phyloP scores from a whole-genome alignment of 30 jellyfish, hydroid and myxozoan species.

The Chrysaora quinquecirrha region DNA sequence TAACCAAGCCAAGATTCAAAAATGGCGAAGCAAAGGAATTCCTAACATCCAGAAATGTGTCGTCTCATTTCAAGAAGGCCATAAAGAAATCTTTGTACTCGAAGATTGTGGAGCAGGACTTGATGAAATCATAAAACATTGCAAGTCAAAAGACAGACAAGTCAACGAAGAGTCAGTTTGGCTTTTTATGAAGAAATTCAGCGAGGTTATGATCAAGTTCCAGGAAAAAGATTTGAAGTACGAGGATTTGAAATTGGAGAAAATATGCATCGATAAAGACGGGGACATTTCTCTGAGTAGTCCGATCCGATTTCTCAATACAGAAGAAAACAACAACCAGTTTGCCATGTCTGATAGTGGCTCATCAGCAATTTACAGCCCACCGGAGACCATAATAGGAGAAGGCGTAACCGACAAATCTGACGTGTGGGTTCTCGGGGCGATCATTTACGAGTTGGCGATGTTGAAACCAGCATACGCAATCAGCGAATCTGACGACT shows the following conservation, averaged over 20 bases:
- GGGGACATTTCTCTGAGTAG: slow-evolving; percentile 48
- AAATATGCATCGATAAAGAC: slow-evolving; percentile 27
- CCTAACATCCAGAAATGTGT: slow-evolving; percentile 48
- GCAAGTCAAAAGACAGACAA: slow-evolving; percentile 15
- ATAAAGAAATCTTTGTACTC: slow-evolving; percentile 43
- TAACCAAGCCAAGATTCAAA: slow-evolving; percentile 8
- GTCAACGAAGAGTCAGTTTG: slow-evolving; percentile 51
- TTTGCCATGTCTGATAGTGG: slow-evolving; percentile 68
- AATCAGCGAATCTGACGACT: slow-evolving; percentile 24
- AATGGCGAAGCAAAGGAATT: slow-evolving; percentile 42
- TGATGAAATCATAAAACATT: background rate
- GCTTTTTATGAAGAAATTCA: slow-evolving; percentile 37
- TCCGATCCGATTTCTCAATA: slow-evolving; percentile 34
- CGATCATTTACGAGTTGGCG: slow-evolving; percentile 60
- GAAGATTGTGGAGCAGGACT: slow-evolving; percentile 21
- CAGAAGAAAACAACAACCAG: slow-evolving; percentile 40
- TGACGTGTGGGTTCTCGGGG: slow-evolving; percentile 56
- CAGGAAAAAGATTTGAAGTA: slow-evolving; percentile 33
- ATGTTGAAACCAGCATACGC: slow-evolving; percentile 65
- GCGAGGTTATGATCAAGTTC: slow-evolving; percentile 11
- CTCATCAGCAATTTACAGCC: slow-evolving; percentile 54
- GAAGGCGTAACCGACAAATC: slow-evolving; percentile 51
- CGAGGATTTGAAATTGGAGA: slow-evolving; percentile 32
- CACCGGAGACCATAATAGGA: slow-evolving; percentile 73
- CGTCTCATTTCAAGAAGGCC: slow-evolving; percentile 51